Conservation (phyloP, 2,113 vertebrate genomes). For the Poecile atricapillus region DNA sequence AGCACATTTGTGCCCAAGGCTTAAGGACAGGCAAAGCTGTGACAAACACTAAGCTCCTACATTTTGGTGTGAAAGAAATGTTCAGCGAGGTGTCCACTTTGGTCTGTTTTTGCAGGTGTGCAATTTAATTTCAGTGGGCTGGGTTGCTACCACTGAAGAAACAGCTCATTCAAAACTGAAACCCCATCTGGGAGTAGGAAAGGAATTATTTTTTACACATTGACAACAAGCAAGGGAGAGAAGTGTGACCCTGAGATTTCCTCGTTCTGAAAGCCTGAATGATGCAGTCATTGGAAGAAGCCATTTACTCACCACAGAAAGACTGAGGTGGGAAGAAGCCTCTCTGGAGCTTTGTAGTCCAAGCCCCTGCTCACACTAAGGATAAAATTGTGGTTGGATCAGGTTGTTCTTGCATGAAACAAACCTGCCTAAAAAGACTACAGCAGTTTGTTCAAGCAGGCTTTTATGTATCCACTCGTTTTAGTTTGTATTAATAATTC, state of each 20-base stretch:
- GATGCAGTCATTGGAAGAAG: background rate
- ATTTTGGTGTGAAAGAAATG: background rate
- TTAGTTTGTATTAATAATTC: slow-evolving; percentile 1
- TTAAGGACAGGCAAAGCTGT: background rate
- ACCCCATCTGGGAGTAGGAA: background rate
- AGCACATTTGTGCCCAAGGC: background rate
- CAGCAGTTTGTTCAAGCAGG: background rate
- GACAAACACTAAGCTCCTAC: background rate
- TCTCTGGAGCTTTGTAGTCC: background rate
- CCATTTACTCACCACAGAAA: background rate
- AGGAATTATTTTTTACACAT: background rate
- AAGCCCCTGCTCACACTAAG: background rate
- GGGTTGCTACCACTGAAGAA: background rate
- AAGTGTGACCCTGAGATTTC: background rate
- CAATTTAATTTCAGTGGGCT: background rate
- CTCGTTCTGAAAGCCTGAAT: fast-evolving
- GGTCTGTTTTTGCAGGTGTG: background rate
- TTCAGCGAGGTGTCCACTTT: background rate
- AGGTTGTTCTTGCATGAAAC: background rate
- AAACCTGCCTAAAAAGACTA: background rate
- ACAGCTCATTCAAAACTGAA: background rate
- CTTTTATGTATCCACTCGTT: background rate
- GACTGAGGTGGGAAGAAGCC: background rate
- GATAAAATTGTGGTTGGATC: background rate
- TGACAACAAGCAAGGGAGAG: background rate